Conservation (phyloP, 2,888 invertebrate genomes). For the Drosophila neotestacea region DNA sequence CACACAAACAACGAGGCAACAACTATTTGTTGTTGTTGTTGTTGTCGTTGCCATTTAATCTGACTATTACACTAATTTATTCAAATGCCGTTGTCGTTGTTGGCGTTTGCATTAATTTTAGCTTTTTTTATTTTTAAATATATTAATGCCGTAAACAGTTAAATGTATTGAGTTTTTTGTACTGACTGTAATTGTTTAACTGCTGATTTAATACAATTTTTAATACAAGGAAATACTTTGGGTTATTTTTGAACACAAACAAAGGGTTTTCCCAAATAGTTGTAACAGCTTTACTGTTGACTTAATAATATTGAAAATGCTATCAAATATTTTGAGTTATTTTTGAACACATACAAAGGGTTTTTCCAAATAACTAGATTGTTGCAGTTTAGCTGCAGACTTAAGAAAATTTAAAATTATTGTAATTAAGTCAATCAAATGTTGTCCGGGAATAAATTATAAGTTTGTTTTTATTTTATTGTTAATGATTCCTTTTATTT, state of each 20-base stretch:
- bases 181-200: slow-evolving; percentile 8
- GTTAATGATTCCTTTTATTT: too few species aligned
- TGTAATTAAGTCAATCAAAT: too few species aligned
- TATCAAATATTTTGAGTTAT: not conserved
- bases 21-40: slow-evolving; percentile 43
- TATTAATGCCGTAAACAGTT: slow-evolving; percentile 63
- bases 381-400: too few species aligned
- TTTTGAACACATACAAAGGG: not conserved
- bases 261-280: not conserved
- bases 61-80: slow-evolving; percentile 80
- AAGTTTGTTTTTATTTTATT: too few species aligned
- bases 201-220: not conserved
- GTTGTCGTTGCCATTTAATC: slow-evolving; percentile 52
- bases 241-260: not conserved
- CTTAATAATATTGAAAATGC: not conserved
- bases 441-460: too few species aligned
- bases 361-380: not conserved
- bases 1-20: slow-evolving; percentile 43
- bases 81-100: slow-evolving; percentile 70
- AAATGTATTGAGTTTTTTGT: slow-evolving; percentile 60
- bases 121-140: slow-evolving; percentile 43
- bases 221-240: not conserved
- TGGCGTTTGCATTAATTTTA: slow-evolving; percentile 60
- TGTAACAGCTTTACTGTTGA: not conserved
- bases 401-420: too few species aligned